Evolutionary conservation across 2,797 vertebrate species (phyloP).

Genomic region (Periparus ater): DNA sequence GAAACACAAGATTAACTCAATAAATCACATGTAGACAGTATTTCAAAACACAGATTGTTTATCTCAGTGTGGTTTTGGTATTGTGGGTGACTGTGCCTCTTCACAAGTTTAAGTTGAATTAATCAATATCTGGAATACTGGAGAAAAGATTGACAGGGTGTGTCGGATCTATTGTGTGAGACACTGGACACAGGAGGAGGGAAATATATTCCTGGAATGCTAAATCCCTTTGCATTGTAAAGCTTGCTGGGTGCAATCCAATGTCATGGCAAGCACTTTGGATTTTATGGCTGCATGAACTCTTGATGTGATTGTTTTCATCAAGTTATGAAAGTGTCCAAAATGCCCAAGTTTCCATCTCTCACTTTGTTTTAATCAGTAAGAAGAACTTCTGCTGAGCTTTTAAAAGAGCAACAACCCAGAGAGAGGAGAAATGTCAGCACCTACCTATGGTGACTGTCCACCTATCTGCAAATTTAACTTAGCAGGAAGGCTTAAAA

Average conservation of each 20-base stretch:
- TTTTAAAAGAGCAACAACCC: neutral
- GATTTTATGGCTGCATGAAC: neutral
- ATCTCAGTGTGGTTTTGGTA: neutral
- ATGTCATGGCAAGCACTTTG: neutral
- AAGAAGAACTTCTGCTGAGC: neutral
- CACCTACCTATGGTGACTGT: neutral
- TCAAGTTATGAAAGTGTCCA: neutral
- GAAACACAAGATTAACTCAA: neutral
- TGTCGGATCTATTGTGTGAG: rapidly evolving
- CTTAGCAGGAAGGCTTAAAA: neutral
- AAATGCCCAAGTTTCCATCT: neutral
- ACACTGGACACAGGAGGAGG: rapidly evolving
- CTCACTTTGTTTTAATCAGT: neutral
- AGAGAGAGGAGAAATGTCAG: neutral
- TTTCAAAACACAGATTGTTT: neutral
- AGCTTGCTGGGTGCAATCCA: neutral
- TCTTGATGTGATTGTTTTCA: neutral
- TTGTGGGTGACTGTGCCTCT: neutral
- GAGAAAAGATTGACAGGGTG: neutral
- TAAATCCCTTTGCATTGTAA: neutral
- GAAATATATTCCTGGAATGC: neutral
- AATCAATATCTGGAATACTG: neutral
- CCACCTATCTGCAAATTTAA: neutral
- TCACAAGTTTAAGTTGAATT: neutral
- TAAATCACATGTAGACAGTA: neutral